These are phyloP conservation scores for Sanderia malayensis DNA, from an alignment of 30 jellyfish, hydroid and myxozoan species.

Conservation along the genomic window DNA sequence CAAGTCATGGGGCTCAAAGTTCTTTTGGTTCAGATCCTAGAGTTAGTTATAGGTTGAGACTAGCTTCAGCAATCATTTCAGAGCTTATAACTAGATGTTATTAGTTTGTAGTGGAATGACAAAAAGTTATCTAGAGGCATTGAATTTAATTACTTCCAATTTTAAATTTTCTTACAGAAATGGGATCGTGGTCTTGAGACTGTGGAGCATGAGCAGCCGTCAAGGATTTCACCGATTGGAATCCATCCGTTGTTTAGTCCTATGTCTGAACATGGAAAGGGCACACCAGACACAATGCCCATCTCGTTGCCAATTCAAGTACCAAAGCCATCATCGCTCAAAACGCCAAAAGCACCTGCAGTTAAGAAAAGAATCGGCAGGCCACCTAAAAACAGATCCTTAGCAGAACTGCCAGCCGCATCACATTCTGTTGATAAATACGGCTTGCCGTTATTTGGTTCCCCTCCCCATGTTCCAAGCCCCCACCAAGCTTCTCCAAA, in stretches of 20 bases:
- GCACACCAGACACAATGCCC: conserved; percentile 17
- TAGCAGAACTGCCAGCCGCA: conserved; percentile 6
- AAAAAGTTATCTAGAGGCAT: no score
- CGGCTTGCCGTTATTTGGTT: conserved; percentile 14
- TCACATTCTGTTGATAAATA: conserved; percentile 16
- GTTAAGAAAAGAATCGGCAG: conserved; percentile 43
- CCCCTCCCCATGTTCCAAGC: conserved; percentile 41
- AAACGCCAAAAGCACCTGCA: conserved; percentile 20
- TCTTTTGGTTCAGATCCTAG: no score
- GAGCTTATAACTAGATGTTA: no score
- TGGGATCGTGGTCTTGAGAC: no score
- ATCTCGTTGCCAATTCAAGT: conserved; percentile 9
- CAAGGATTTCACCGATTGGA: conserved; percentile 32
- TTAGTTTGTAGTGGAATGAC: no score
- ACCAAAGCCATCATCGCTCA: conserved; percentile 9
- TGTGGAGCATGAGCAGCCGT: not conserved
- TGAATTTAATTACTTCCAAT: no score
- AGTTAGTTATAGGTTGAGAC: no score
- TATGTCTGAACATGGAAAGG: conserved; percentile 18
- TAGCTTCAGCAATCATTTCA: no score
- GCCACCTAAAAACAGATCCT: conserved; percentile 46
- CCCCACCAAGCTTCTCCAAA: conserved; percentile 25
- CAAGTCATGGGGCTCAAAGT: no score
- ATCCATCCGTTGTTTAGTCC: conserved; percentile 41
- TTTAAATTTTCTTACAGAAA: no score